Evolutionary conservation across 1,140 invertebrate species (phyloP), one percentile per base, ranked within the genome.

Genomic region (Papilio machaon): DNA sequence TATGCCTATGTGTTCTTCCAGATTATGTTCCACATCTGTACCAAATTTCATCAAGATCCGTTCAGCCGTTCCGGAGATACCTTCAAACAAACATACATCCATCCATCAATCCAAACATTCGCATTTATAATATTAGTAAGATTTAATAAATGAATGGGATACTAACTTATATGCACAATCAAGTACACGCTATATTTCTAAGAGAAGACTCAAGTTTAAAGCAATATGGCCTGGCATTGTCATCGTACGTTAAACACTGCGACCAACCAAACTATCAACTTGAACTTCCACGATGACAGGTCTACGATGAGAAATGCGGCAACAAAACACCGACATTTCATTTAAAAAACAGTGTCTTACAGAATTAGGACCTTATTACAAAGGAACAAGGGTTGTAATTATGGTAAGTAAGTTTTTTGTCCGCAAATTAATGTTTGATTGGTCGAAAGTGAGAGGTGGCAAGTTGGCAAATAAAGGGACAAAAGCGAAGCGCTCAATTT

Each of bases 401-500:
- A 1, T 2, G 0, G 17, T 15, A 30, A 43, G n/a, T 49, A 64
- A 19, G 49, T 52, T 23, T 19, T 64, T 49, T 49, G 54, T 19
- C 13, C 30, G 64, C 30, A 70, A 70, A 70, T 70, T 6, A 76
- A 78, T 58, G 17, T 52, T 77, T 81, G 74, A 35, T 79, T 74
- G 49, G 83, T 84, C 17, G 80, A 47, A 47, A 81, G 84, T 81
- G 83, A 85, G 80, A 87, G 85, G 81, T 82, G 79, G 81, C 73
- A 73, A 81, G 81, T 81, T 80, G 73, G 79, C 74, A 78, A 82
- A 82, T 81, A 84, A 86, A 83, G 80, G 84, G 84, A 83, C 82
- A 82, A 86, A 87, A 84, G 85, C 82, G 88, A 88, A 84, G 85
- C 83, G 80, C 84, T 81, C 84, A 90, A 88, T 90, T 89, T 88